Base-by-base conservation (phyloP, 2,113 vertebrate genomes). In the Gambusia affinis region DNA sequence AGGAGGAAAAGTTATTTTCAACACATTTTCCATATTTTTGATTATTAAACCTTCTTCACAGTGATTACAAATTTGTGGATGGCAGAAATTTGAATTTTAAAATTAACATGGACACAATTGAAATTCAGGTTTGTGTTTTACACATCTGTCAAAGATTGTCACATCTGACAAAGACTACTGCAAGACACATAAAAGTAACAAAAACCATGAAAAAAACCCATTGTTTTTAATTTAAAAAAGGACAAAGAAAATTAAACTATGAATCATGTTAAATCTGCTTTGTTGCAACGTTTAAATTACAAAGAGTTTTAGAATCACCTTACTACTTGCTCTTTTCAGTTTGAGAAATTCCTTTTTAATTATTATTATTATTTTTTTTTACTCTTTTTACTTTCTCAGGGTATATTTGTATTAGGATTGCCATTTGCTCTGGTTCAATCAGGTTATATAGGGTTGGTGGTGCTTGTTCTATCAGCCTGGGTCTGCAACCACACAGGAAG, bases 401-500 rank as follows among this genome's bases (percentile, higher is more conserved):
- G 94, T 70, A 93, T 96, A 85, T 95, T 96, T 89, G 94, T 95
- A 72, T 73, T 95, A 89, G 95, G 92, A 79, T 76, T 95, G 80
- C 96, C 93, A 0, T 94, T 95, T 3, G 92, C 94, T 80, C 82
- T 96, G 77, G 94, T 95, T 54, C 91, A 91, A 65, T 96, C 94
- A 42, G 95, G 94, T 28, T 93, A 95, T 78, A 74, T 92, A 65
- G 93, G 95, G 35, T 82, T 96, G 24, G 79, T 95, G 73, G 86
- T 96, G 79, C 90, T 94, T 82, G 80, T 94, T 66, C 51, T 95
- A 78, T 90, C 94, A 22, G 93, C 95, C 29, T 91, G 87, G 47
- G 82, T 95, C 66, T 95, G 95, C 70, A 95, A 92, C 91, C 95
- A 96, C 90, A 95, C 94, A 0, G 95, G 94, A 14, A 94, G 93